Percentiles rank a stretch among this genome's conserved stretches.
These are phyloP conservation scores for Chroicocephalus ridibundus DNA, from an alignment of 2,113 vertebrate genomes.

Conservation along the genomic window DNA sequence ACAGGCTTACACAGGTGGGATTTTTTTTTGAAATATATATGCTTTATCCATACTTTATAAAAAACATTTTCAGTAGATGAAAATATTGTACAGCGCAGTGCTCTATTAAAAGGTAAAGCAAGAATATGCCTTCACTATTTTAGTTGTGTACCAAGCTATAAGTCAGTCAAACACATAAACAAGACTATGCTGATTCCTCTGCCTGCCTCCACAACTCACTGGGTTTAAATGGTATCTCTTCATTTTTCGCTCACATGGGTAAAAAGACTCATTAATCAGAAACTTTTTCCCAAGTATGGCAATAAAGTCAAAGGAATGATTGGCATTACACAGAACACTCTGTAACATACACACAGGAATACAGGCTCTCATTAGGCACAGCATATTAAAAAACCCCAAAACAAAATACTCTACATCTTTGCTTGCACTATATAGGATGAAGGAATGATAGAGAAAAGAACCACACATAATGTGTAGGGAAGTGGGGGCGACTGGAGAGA, in stretches of 20 bases:
- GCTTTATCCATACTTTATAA: neutral
- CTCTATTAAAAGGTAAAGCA: slow-evolving; percentile 24
- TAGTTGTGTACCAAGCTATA: slow-evolving; percentile 2
- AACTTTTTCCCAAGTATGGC: slow-evolving; percentile 50
- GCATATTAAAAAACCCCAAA: neutral
- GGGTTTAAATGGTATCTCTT: slow-evolving; percentile 35
- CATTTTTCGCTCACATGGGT: neutral
- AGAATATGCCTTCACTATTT: slow-evolving; percentile 16
- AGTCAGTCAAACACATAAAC: slow-evolving; percentile 48
- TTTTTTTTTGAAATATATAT: neutral
- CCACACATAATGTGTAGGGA: fast-evolving
- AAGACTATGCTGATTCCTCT: slow-evolving; percentile 27
- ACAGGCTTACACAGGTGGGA: neutral
- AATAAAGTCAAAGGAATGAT: slow-evolving; percentile 62
- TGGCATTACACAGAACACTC: slow-evolving; percentile 48
- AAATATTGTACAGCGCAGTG: neutral
- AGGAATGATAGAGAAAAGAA: neutral
- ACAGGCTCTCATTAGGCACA: slow-evolving; percentile 1
- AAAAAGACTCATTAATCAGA: slow-evolving; percentile 60
- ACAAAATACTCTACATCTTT: neutral
- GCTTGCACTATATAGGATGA: neutral
- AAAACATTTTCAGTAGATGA: neutral
- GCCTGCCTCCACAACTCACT: slow-evolving; percentile 16
- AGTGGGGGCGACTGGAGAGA: neutral
- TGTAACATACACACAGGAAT: neutral